These are phyloP conservation scores for Cancer borealis DNA, from an alignment of 2,888 invertebrate genomes.

Conservation along the genomic window DNA sequence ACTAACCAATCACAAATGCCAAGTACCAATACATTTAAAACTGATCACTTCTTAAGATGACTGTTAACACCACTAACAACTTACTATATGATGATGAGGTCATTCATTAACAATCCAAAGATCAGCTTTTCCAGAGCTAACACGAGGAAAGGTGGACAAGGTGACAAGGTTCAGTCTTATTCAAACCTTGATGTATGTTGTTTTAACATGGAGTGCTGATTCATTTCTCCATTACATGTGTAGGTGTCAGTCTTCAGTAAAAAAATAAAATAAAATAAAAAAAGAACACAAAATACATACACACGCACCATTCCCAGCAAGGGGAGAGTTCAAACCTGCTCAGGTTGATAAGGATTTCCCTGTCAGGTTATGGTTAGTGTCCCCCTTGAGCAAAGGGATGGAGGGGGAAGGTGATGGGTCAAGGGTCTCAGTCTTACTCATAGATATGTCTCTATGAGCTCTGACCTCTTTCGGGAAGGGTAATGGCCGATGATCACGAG, in stretches of 20 bases:
- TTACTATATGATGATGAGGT: background rate
- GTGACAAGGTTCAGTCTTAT: constrained; percentile 32
- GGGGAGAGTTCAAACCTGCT: too few relatives aligned
- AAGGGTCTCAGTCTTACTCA: too few relatives aligned
- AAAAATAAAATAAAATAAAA: background rate
- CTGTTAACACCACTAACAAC: constrained; percentile 14
- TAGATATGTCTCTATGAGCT: too few relatives aligned
- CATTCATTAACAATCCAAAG: background rate
- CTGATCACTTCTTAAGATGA: constrained; percentile 40
- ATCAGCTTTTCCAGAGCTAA: background rate
- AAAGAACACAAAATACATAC: background rate
- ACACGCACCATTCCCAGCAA: background rate
- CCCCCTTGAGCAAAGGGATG: too few relatives aligned
- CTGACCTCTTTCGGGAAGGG: too few relatives aligned
- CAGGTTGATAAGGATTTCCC: too few relatives aligned
- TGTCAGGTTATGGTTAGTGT: too few relatives aligned
- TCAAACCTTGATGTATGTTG: background rate
- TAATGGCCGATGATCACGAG: too few relatives aligned
- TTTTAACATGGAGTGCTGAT: background rate
- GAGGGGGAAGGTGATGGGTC: too few relatives aligned
- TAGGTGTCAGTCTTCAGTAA: background rate
- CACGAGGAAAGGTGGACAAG: background rate
- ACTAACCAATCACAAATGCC: constrained; percentile 57
- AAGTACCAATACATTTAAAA: constrained; percentile 59
- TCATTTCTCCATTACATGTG: background rate